phyloP scores from a whole-genome alignment of 2,113 vertebrate species.

The Chloebia gouldiae region DNA sequence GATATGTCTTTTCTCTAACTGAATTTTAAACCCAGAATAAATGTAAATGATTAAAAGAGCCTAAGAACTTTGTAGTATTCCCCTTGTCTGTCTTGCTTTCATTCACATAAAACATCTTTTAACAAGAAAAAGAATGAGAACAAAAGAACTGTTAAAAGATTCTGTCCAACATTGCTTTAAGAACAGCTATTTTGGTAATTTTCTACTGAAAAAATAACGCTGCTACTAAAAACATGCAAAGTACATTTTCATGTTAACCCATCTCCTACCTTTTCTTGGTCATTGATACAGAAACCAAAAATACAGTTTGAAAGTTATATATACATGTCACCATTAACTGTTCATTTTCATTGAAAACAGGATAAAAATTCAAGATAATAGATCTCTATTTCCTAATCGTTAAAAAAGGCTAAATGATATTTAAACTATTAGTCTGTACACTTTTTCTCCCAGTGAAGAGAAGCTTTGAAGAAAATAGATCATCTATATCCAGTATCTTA shows the following conservation, averaged over 20 bases:
- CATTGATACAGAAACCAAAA: neutral
- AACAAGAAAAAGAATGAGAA: neutral
- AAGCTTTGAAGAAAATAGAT: neutral
- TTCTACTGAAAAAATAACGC: neutral
- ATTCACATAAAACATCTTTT: neutral
- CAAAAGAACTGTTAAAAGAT: neutral
- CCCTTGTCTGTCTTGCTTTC: neutral
- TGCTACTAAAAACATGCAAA: neutral
- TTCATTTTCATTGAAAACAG: neutral
- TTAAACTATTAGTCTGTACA: neutral
- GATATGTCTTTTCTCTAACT: neutral
- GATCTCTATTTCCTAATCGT: neutral
- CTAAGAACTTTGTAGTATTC: neutral
- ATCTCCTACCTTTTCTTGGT: neutral
- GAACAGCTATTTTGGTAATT: neutral
- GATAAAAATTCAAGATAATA: neutral
- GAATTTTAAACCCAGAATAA: neutral
- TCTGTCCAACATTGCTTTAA: neutral
- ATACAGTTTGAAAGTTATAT: neutral
- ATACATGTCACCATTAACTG: neutral
- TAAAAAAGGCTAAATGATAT: neutral
- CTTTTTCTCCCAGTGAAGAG: neutral
- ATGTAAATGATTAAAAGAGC: neutral
- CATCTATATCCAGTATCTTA: neutral
- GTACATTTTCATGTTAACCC: neutral